A percentile compares a stretch with the other conserved stretches of the same genome.
These are phyloP conservation scores for Sphaerodactylus townsendi DNA, from an alignment of 2,113 vertebrate species.

Conservation along the genomic window DNA sequence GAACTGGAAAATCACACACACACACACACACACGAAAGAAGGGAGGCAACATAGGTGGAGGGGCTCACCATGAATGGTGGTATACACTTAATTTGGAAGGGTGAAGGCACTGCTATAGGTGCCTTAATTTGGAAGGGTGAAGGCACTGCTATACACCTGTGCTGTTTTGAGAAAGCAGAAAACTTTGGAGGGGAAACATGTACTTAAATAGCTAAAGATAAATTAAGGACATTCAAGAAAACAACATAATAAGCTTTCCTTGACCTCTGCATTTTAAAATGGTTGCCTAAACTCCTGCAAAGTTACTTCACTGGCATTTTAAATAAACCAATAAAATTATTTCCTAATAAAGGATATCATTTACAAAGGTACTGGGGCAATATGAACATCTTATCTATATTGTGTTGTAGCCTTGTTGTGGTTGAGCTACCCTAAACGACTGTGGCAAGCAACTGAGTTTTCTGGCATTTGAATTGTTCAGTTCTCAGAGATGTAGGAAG, in stretches of 20 bases:
- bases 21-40: no score
- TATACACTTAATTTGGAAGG: no score
- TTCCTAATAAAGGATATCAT: background rate
- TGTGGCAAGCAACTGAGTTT: background rate
- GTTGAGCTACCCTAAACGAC: background rate
- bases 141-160: no score
- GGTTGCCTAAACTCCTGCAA: background rate
- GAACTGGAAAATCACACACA: no score
- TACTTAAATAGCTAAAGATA: background rate
- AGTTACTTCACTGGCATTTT: background rate
- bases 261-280: background rate
- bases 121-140: no score
- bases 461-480: background rate
- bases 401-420: no score
- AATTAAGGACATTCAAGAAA: background rate
- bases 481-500: background rate
- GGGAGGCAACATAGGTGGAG: no score
- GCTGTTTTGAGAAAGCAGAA: no score
- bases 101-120: no score
- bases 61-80: no score
- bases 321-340: background rate
- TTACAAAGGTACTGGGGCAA: background rate
- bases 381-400: no score
- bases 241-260: background rate
- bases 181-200: background rate